Percentiles rank a stretch among this genome's conserved stretches.
Conservation (phyloP, 1,140 invertebrate genomes). For the Laupala kohalensis region DNA sequence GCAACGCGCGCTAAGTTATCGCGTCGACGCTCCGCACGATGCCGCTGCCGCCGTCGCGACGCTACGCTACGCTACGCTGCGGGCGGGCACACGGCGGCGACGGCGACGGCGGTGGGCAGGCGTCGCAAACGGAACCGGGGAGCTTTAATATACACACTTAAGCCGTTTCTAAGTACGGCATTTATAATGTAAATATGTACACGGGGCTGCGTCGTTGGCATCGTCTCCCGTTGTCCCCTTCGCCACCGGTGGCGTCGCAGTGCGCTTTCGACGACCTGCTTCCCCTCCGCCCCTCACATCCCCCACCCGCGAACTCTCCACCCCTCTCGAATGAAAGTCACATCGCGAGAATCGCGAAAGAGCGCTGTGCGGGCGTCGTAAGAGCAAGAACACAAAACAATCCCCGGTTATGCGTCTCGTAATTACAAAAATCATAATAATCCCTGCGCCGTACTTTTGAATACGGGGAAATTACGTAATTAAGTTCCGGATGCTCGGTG, state of each 20-base stretch:
- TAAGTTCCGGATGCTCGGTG: neutral
- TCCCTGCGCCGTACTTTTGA: neutral
- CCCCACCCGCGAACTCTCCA: no score
- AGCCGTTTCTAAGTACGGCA: neutral
- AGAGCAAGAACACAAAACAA: neutral
- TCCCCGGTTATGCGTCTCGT: neutral
- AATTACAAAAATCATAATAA: neutral
- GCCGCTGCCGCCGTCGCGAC: no score
- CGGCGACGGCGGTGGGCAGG: no score
- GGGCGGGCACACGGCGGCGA: neutral
- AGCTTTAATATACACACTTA: neutral
- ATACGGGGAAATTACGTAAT: neutral
- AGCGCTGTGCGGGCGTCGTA: no score
- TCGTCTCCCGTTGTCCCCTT: neutral
- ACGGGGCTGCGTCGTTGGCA: neutral
- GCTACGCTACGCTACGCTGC: no score
- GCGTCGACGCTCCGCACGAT: no score
- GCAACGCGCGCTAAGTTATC: neutral
- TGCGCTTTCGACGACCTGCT: no score
- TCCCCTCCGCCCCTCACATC: no score
- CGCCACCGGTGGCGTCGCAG: no score
- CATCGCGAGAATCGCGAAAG: no score
- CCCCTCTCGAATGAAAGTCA: no score
- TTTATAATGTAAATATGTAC: neutral
- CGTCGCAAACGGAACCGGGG: neutral